Conservation (phyloP, 2,113 vertebrate genomes). For the Phainopepla nitens region DNA sequence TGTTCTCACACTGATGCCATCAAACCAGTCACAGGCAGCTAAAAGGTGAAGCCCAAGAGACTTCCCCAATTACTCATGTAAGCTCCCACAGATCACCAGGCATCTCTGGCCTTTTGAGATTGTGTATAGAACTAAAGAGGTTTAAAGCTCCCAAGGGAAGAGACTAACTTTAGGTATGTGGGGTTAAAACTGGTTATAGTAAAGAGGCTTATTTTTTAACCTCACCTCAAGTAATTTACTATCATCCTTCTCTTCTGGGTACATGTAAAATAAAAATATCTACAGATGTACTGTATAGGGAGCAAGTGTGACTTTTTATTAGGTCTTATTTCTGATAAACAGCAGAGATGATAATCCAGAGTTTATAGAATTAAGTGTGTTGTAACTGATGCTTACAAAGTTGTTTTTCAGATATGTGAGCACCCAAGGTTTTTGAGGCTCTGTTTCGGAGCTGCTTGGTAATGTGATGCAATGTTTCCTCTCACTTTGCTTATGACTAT, state of each 20-base stretch:
- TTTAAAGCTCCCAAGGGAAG: neutral
- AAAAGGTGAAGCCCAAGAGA: neutral
- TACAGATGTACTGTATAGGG: neutral
- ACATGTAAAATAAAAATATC: neutral
- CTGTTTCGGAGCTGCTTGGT: neutral
- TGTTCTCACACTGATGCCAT: neutral
- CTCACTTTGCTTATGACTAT: neutral
- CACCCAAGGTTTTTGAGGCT: neutral
- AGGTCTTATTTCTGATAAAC: neutral
- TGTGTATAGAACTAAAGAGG: neutral
- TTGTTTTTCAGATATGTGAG: neutral
- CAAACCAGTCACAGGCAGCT: neutral
- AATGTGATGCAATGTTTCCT: neutral
- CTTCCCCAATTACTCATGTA: neutral
- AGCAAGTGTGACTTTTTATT: neutral
- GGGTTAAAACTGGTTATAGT: neutral
- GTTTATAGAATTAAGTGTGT: neutral
- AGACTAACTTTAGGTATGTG: neutral
- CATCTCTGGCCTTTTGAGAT: neutral
- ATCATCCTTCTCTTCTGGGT: neutral
- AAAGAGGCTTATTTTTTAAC: neutral
- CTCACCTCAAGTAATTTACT: neutral
- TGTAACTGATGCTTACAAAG: neutral
- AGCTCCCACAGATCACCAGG: neutral
- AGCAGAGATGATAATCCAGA: neutral